phyloP scores from a whole-genome alignment of 2,888 invertebrate genomes.

The Acleris cristana region DNA sequence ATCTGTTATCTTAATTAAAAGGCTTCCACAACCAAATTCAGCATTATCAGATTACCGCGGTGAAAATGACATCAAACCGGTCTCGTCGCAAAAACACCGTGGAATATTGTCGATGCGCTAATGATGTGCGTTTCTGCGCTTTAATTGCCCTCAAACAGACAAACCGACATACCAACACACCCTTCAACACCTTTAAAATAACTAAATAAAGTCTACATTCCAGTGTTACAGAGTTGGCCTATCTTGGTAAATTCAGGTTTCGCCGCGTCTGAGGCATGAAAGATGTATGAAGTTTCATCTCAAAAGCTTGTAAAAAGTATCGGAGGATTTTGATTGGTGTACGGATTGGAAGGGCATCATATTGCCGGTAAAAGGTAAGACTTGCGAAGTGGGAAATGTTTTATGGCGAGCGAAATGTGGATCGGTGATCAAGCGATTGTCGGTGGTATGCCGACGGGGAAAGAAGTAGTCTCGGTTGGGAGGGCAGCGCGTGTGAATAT shows the following conservation, averaged over 20 bases:
- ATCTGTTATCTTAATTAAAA: not conserved
- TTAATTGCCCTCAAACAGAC: constrained; percentile 78
- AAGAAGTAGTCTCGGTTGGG: too few relatives aligned
- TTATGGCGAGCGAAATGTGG: not conserved
- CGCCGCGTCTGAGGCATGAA: constrained; percentile 71
- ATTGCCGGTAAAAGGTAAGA: constrained; percentile 40
- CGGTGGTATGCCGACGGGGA: too few relatives aligned
- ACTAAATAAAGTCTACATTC: constrained; percentile 44
- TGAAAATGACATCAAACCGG: constrained; percentile 39
- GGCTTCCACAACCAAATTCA: constrained; percentile 1
- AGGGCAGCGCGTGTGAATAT: too few relatives aligned
- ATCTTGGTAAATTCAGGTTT: constrained; percentile 47
- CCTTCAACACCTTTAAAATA: constrained; percentile 36
- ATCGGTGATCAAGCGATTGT: not conserved
- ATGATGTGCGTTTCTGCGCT: constrained; percentile 79
- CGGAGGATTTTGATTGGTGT: constrained; percentile 73
- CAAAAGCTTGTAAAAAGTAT: constrained; percentile 64
- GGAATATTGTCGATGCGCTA: constrained; percentile 81
- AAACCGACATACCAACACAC: constrained; percentile 52
- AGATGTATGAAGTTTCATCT: constrained; percentile 80
- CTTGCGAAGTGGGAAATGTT: constrained; percentile 6
- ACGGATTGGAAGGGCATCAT: constrained; percentile 67
- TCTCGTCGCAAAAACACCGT: constrained; percentile 70
- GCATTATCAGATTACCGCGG: constrained; percentile 14
- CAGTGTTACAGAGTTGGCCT: not conserved